Conservation (phyloP, 2,888 invertebrate genomes). For the Harmothoe impar region DNA sequence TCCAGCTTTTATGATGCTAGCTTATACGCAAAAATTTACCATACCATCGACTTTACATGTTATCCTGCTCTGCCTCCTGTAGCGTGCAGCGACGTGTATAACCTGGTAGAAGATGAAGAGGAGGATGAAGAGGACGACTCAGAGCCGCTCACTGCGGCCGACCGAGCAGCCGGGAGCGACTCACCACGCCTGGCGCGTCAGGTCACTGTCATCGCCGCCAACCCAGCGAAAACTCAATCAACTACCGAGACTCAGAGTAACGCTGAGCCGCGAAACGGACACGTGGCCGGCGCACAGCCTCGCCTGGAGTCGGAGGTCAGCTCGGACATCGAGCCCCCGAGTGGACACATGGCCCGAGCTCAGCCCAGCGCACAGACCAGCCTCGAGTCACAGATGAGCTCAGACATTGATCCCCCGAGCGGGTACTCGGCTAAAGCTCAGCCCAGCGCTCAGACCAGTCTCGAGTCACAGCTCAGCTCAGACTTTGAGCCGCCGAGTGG, state of each 20-base stretch:
- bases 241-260: conserved; percentile 30
- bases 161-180: conserved; percentile 33
- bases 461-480: conserved; percentile 42
- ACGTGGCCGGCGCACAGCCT: neutral
- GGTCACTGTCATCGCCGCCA: conserved; percentile 48
- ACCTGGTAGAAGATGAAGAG: conserved; percentile 50
- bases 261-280: conserved; percentile 26
- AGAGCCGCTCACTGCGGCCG: neutral
- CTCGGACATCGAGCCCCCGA: conserved; percentile 47
- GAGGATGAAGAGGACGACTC: conserved; percentile 57
- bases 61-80: neutral
- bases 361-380: neutral
- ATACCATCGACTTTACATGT: no score
- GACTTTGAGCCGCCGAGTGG: conserved; percentile 37
- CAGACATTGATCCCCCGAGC: conserved; percentile 35
- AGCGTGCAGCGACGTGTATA: conserved; percentile 63
- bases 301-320: conserved; percentile 31
- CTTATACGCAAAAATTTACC: no score
- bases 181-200: conserved; percentile 40
- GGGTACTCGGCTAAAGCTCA: neutral
- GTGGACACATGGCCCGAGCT: neutral
- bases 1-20: no score
- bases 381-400: conserved; percentile 40
- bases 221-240: neutral
- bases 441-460: conserved; percentile 1